Evolutionary conservation across 2,113 vertebrate species (phyloP).

Genomic region (Oryzias woworae): DNA sequence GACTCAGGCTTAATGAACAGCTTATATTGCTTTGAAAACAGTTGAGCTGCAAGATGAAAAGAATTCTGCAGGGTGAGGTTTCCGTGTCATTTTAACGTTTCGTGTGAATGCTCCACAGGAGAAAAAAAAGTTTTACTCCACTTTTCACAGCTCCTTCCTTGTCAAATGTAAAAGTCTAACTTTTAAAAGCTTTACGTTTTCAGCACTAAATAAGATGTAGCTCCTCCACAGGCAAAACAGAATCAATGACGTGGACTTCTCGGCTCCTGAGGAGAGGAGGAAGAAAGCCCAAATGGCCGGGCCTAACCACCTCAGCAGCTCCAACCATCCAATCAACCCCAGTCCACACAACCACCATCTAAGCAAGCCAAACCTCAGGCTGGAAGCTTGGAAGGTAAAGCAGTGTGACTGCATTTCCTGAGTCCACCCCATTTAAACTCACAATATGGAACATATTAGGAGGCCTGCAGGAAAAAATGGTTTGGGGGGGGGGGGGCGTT

Average conservation of each 20-base stretch:
- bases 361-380: conserved; percentile 68
- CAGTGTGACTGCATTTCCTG: conserved; percentile 81
- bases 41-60: neutral
- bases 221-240: conserved; percentile 46
- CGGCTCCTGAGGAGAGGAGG: conserved; percentile 63
- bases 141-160: neutral
- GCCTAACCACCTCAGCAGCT: conserved; percentile 57
- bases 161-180: neutral
- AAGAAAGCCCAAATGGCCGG: conserved; percentile 70
- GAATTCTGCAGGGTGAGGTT: neutral
- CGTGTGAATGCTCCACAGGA: neutral
- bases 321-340: conserved; percentile 68
- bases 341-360: conserved; percentile 72
- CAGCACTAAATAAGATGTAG: conserved; percentile 15
- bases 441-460: conserved; percentile 85
- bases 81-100: neutral
- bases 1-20: conserved; percentile 37
- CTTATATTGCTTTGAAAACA: conserved; percentile 7
- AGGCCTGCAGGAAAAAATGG: conserved; percentile 42
- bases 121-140: neutral
- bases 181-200: conserved; percentile 15
- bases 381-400: conserved; percentile 77
- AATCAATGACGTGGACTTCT: conserved; percentile 71
- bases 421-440: conserved; percentile 80
- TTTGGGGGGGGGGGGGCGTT: conserved; percentile 32